A percentile compares a stretch with the other conserved stretches of the same genome.
phyloP scores from a whole-genome alignment of 2,797 vertebrate genomes.

The Enteromius trimaculatus region DNA sequence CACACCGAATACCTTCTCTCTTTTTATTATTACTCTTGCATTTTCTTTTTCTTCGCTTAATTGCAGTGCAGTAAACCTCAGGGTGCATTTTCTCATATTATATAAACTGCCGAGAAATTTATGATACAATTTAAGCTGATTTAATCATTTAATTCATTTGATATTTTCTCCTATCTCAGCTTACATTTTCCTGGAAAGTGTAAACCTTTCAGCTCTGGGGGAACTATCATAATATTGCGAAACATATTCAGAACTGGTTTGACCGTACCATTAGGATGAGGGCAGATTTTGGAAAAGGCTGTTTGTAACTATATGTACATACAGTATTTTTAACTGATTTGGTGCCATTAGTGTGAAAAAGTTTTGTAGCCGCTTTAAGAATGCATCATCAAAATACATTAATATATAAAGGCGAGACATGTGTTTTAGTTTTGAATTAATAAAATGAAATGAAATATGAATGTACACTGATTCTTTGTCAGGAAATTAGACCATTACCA shows the following conservation, averaged over 20 bases:
- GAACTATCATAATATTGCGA: neutral
- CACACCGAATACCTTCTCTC: neutral
- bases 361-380: neutral
- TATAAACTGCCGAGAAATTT: conserved; percentile 2
- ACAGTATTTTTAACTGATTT: neutral
- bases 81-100: neutral
- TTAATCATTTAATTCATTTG: conserved; percentile 12
- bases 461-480: neutral
- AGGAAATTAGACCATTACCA: neutral
- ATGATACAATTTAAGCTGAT: neutral
- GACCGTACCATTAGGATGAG: neutral
- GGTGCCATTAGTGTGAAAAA: neutral
- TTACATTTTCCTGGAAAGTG: neutral
- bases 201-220: neutral
- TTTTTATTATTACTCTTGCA: neutral
- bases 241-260: neutral
- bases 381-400: neutral
- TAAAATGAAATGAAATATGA: neutral
- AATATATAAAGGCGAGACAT: neutral
- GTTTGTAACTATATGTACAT: neutral
- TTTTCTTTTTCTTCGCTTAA: neutral
- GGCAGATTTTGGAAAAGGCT: neutral
- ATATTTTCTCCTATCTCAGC: neutral
- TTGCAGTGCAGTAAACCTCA: neutral
- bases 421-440: neutral